Percentiles rank a stretch among this genome's conserved stretches.
Evolutionary conservation across 1,140 invertebrate species (phyloP).

Genomic region (Drosophila nannoptera): DNA sequence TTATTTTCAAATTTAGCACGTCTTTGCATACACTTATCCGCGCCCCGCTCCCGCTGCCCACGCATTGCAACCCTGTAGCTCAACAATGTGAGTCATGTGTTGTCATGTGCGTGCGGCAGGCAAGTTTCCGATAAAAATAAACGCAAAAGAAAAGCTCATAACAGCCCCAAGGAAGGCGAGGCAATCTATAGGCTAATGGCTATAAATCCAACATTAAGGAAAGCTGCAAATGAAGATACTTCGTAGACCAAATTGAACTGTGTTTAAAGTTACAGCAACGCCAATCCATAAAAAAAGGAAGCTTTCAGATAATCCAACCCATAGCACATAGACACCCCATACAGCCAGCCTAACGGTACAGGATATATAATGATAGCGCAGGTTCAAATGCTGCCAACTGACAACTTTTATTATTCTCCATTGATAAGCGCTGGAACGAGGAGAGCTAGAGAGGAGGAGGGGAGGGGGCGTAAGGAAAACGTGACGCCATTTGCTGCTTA

Average conservation of each 20-base stretch:
- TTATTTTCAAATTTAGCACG: constrained; percentile 75
- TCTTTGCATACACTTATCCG: constrained; percentile 35
- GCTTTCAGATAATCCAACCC: neutral
- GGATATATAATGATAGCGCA: neutral
- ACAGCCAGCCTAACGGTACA: neutral
- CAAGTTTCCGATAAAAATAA: constrained; percentile 59
- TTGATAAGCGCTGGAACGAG: no score
- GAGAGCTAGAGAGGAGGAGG: no score
- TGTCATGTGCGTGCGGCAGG: constrained; percentile 63
- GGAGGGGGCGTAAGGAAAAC: constrained; percentile 3
- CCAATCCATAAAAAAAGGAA: neutral
- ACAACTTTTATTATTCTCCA: constrained; percentile 6
- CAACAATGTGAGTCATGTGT: constrained; percentile 2
- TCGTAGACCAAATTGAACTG: neutral
- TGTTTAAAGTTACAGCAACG: neutral
- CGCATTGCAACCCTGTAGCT: no score
- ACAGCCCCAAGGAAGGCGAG: constrained; percentile 9
- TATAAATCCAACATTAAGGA: constrained; percentile 41
- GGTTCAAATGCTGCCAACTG: constrained; percentile 6
- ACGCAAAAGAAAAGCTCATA: constrained; percentile 10
- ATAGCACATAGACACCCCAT: neutral
- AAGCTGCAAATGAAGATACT: constrained; percentile 16
- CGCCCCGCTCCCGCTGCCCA: neutral
- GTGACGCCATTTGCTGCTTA: constrained; percentile 27
- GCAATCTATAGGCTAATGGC: constrained; percentile 38